phyloP scores from a whole-genome alignment of 2,113 vertebrate genomes.

The Indicator indicator region DNA sequence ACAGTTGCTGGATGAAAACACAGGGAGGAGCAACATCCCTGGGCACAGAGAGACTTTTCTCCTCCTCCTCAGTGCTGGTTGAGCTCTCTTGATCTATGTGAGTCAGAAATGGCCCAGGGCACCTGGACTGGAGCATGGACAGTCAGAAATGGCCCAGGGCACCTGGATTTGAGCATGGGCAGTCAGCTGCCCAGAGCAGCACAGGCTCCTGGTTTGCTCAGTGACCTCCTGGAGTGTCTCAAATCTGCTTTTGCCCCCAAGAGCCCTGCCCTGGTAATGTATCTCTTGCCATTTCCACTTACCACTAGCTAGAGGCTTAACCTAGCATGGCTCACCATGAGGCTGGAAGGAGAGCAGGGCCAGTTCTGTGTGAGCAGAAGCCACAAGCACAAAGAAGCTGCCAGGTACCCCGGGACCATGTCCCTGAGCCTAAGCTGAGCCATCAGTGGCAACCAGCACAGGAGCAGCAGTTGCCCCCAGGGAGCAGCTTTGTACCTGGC shows the following conservation, averaged over 20 bases:
- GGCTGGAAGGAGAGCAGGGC: not conserved
- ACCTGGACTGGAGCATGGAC: not conserved
- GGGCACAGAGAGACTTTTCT: not conserved
- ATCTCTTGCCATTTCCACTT: no score
- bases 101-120: rapidly evolving
- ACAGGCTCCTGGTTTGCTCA: rapidly evolving
- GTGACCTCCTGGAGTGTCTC: rapidly evolving
- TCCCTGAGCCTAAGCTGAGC: not conserved
- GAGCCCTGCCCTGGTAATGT: not conserved
- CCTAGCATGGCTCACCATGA: not conserved
- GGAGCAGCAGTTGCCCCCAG: not conserved
- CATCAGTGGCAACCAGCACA: not conserved
- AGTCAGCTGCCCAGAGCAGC: not conserved
- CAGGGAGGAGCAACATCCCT: not conserved
- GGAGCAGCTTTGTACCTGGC: not conserved
- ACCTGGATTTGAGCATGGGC: not conserved
- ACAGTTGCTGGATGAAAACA: not conserved
- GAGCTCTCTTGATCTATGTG: not conserved
- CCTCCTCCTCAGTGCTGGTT: not conserved
- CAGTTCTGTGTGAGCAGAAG: rapidly evolving
- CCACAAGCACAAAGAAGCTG: not conserved
- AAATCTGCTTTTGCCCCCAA: not conserved
- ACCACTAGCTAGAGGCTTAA: not conserved
- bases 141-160: not conserved
- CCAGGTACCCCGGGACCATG: not conserved